Evolutionary conservation across 2,797 vertebrate genomes (phyloP), one percentile per base, ranked within the genome.

Genomic region (Geotrypetes seraphini): DNA sequence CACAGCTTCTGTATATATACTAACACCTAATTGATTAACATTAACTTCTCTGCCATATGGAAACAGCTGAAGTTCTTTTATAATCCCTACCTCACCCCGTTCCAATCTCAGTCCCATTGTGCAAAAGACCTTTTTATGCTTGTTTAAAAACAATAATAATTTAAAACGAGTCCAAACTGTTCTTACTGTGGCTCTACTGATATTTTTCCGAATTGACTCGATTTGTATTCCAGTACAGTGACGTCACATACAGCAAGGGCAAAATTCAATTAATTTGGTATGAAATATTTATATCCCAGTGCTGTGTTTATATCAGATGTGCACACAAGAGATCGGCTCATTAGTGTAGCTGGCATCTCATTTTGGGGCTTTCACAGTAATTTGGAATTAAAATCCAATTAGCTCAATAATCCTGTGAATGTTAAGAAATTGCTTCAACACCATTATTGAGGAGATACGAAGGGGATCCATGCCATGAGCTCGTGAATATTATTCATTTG

Each of bases 281-380:
- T 86, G 81, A 83, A 85, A 88, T 88, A 87, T 89, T 83, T 88
- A 86, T 86, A 86, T 85, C 69, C 65, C 57, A 71, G 60, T 68
- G 65, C 73, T 67, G 71, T 71, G 68, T 77, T 78, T 74, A 78
- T 83, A 68, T 74, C 73, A 84, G 79, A 85, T 64, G 71, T 82
- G 79, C 75, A 79, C 86, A 85, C 84, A 85, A 92, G 87, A 86
- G 81, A 86, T 80, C 73, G 77, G 80, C 83, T 89, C 89, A 94
- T 94, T 89, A 95, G 85, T 78, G 85, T 86, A 86, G 86, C 85
- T 79, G 75, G 71, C 63, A 81, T 82, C 82, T 90, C 86, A 85
- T 90, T 89, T 87, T 87, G 87, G 83, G 82, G 71, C 75, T 71
- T 83, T 79, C 75, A 74, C 68, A 79, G 81, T 78, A 68, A 73